Percentiles rank a stretch among this genome's conserved stretches.
Conservation (phyloP, 2,113 vertebrate genomes). For the Oncorhynchus tshawytscha region DNA sequence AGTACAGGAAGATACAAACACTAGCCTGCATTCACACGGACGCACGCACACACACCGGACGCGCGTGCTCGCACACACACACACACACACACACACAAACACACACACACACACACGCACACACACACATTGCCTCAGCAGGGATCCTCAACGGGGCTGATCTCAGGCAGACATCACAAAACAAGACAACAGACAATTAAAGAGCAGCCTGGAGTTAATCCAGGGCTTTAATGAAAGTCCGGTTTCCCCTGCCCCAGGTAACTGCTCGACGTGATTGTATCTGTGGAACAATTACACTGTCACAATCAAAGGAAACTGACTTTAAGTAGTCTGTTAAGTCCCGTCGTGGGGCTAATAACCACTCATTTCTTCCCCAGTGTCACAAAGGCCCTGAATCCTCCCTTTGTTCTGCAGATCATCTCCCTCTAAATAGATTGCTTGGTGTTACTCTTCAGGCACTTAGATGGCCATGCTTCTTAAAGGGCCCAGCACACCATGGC, state of each 20-base stretch:
- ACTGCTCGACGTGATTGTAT: constrained; percentile 74
- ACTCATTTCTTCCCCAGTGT: constrained; percentile 79
- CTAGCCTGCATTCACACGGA: neutral
- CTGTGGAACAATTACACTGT: constrained; percentile 84
- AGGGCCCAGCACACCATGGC: constrained; percentile 21
- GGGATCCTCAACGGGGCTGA: constrained; percentile 34
- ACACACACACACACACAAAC: neutral
- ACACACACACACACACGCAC: neutral
- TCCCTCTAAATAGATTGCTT: constrained; percentile 79
- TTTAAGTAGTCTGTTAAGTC: constrained; percentile 77
- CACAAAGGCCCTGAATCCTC: constrained; percentile 74
- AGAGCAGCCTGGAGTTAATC: constrained; percentile 71
- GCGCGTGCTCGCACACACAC: too few species aligned
- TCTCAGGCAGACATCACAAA: constrained; percentile 60
- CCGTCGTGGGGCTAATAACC: constrained; percentile 76
- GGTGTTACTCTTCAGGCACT: constrained; percentile 79
- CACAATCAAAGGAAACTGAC: constrained; percentile 84
- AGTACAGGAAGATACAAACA: neutral
- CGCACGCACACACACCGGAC: too few species aligned
- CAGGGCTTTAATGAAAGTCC: constrained; percentile 81
- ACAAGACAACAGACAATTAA: constrained; percentile 74
- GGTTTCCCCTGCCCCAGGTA: constrained; percentile 78
- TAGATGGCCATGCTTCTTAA: constrained; percentile 72
- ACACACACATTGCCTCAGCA: constrained; percentile 37
- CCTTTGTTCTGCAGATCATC: constrained; percentile 82